These are phyloP conservation scores for Phragmatobia fuliginosa DNA, from an alignment of 2,888 invertebrate genomes.

Conservation along the genomic window DNA sequence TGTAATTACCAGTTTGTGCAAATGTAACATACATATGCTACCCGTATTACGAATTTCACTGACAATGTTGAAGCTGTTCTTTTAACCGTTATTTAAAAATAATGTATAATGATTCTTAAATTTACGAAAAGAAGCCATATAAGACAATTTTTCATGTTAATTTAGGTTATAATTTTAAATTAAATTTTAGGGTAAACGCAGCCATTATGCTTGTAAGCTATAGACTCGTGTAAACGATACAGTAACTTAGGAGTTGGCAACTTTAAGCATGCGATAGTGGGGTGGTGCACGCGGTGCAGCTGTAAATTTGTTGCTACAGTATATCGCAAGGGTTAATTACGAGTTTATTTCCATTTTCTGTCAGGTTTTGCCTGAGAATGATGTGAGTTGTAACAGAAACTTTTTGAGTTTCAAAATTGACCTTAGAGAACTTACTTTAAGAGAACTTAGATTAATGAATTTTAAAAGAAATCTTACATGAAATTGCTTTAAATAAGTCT, in stretches of 20 bases:
- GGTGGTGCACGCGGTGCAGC: constrained; percentile 42
- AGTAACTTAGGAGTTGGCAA: constrained; percentile 62
- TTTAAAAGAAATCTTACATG: neutral
- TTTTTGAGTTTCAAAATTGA: too few relatives aligned
- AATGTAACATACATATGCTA: too few relatives aligned
- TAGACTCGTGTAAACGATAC: constrained; percentile 47
- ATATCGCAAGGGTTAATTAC: constrained; percentile 31
- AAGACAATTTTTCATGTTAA: too few relatives aligned
- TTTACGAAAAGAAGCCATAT: too few relatives aligned
- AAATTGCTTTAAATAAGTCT: too few relatives aligned
- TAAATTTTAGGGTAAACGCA: constrained; percentile 14
- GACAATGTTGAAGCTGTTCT: too few relatives aligned
- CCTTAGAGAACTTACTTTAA: too few relatives aligned
- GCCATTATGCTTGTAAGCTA: constrained; percentile 8
- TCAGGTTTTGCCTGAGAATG: neutral
- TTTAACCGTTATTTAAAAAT: too few relatives aligned
- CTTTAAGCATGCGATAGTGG: constrained; percentile 58
- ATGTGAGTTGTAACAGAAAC: neutral
- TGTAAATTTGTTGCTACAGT: constrained; percentile 44
- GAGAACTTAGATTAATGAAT: too few relatives aligned
- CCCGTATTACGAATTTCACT: too few relatives aligned
- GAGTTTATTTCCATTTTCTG: neutral
- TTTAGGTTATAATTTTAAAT: neutral
- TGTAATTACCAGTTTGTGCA: too few relatives aligned
- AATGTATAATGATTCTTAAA: too few relatives aligned